Percentiles rank a stretch among this genome's conserved stretches.
Evolutionary conservation across 2,113 vertebrate genomes (phyloP).

Genomic region (Semnornis frantzii): DNA sequence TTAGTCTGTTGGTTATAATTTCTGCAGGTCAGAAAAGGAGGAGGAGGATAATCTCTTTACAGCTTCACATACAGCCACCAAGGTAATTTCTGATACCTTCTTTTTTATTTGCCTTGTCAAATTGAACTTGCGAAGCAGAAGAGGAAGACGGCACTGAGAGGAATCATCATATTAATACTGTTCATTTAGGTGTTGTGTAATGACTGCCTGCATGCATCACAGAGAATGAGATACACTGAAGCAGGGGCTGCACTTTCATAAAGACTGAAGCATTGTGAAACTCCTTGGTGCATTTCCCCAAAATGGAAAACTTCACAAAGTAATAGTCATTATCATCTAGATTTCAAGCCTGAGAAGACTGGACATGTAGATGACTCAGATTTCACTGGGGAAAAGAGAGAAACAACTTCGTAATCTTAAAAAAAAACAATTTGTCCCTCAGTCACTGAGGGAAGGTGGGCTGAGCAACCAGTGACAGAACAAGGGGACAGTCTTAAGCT

Average conservation of each 20-base stretch:
- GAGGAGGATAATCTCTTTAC: neutral
- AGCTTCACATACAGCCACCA: neutral
- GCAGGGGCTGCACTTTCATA: rapidly evolving
- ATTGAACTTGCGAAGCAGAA: neutral
- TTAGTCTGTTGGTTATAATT: neutral
- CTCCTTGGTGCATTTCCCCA: neutral
- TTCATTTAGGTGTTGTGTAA: neutral
- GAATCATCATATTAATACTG: neutral
- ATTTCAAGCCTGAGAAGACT: neutral
- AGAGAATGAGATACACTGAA: too few relatives aligned
- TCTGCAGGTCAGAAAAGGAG: neutral
- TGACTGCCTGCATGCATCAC: neutral
- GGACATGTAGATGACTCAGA: neutral
- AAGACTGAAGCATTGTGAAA: neutral
- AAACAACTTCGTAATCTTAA: neutral
- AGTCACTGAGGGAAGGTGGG: neutral
- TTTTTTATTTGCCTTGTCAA: neutral
- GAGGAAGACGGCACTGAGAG: neutral
- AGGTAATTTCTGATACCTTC: neutral
- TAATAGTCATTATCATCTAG: neutral
- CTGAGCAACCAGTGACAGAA: neutral
- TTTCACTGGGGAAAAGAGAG: neutral
- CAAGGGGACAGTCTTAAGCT: too few relatives aligned
- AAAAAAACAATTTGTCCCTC: neutral
- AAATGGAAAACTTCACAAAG: neutral